These are phyloP conservation scores for Leptinotarsa juncta DNA, from an alignment of 2,888 invertebrate species.

Conservation along the genomic window DNA sequence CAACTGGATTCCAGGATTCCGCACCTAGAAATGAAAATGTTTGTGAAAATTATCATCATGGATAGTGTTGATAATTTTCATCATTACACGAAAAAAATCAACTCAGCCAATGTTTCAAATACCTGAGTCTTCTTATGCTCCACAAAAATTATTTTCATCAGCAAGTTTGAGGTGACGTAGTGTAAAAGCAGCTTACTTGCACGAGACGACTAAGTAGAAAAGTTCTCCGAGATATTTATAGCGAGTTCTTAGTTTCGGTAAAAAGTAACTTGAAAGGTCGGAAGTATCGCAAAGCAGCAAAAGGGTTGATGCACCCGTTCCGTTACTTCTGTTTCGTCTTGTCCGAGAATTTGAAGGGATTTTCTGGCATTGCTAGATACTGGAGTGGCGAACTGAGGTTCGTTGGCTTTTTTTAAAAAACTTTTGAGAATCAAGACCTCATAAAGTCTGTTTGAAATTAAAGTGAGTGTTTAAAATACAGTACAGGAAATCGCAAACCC, in stretches of 20 bases:
- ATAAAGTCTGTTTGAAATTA: too few species aligned
- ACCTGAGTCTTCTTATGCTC: too few species aligned
- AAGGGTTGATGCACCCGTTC: conserved; percentile 7
- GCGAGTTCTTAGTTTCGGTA: not conserved
- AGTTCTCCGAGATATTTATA: conserved; percentile 12
- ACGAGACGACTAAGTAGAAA: conserved; percentile 3
- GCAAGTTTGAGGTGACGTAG: not conserved
- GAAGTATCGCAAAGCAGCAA: conserved; percentile 1
- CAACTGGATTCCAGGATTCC: too few species aligned
- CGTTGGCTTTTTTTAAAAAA: not conserved
- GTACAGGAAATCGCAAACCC: too few species aligned
- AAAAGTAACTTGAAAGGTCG: conserved; percentile 6
- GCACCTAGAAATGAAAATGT: too few species aligned
- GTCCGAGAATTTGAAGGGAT: not conserved
- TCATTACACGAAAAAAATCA: too few species aligned
- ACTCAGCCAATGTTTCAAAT: too few species aligned
- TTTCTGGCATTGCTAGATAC: not conserved
- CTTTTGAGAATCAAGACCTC: not conserved
- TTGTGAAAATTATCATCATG: too few species aligned
- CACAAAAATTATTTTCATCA: not conserved
- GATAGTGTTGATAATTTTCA: too few species aligned
- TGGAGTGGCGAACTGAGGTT: not conserved
- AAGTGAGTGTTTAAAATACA: not conserved
- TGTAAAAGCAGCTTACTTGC: not conserved
- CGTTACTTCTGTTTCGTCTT: conserved; percentile 8